Evolutionary conservation across 2,797 vertebrate species (phyloP), one percentile per base, ranked within the genome.

Genomic region (Sebastolobus altivelis): DNA sequence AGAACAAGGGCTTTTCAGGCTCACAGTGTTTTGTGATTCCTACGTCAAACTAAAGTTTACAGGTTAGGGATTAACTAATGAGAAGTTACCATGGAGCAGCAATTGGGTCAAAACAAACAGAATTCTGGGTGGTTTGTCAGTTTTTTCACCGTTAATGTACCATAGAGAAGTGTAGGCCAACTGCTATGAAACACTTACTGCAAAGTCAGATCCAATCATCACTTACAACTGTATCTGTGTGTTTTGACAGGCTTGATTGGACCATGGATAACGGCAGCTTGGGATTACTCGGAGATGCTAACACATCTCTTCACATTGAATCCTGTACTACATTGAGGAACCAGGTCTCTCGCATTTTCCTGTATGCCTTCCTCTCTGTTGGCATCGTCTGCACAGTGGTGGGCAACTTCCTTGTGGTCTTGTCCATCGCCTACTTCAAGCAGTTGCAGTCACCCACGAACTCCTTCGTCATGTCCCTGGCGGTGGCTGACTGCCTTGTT

Each of bases 401-500:
- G 68, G 97, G 97, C 20, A 97, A 97, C 91, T 82, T 96, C 27
- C 89, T 97, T 59, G 96, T 97, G 49, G 93, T 97, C 4, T 83
- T 95, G 9, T 92, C 96, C 12, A 95, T 97, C 1, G 93, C 94
- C 29, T 96, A 96, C 86, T 97, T 97, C 88, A 96, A 94, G 76
- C 96, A 95, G 76, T 88, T 97, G 35, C 96, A 95, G 80, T 96
- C 95, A 0, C 94, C 95, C 33, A 97, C 96, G 0, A 97, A 97
- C 89, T 94, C 84, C 4, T 97, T 97, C 2, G 95, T 97, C 9
- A 89, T 94, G 63, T 97, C 96, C 2, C 88, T 97, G 72, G 96
- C 96, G 3, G 94, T 96, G 52, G 96, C 96, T 1, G 97, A 97
- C 89, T 96, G 96, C 78, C 90, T 96, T 20, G 96, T 97, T 49